Conservation (phyloP, 2,888 invertebrate genomes). For the Lycaena phlaeas region DNA sequence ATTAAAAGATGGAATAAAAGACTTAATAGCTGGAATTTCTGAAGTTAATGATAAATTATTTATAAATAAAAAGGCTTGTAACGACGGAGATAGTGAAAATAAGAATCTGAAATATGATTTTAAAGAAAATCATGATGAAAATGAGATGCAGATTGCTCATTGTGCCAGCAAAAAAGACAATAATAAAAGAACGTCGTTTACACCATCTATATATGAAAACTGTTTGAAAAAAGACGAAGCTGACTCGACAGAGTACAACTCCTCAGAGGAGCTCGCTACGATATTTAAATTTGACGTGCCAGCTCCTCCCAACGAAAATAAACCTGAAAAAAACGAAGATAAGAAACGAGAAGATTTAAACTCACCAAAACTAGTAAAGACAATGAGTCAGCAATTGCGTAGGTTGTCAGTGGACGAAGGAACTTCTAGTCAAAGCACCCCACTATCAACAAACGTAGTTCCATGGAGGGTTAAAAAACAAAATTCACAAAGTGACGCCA, state of each 20-base stretch:
- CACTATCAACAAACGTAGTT: constrained; percentile 58
- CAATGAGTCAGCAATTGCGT: constrained; percentile 59
- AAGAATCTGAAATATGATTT: constrained; percentile 46
- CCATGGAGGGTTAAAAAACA: constrained; percentile 66
- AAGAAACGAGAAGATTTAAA: constrained; percentile 48
- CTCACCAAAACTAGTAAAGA: constrained; percentile 63
- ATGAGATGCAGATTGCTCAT: constrained; percentile 25
- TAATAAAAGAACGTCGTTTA: constrained; percentile 46
- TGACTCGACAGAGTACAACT: constrained; percentile 75
- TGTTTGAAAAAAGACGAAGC: constrained; percentile 51
- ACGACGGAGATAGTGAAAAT: constrained; percentile 24
- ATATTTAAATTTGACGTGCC: constrained; percentile 68
- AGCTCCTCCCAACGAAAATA: constrained; percentile 24
- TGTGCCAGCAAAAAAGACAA: constrained; percentile 24
- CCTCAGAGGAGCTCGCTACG: constrained; percentile 76
- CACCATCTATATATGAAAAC: constrained; percentile 60
- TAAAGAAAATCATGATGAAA: constrained; percentile 39
- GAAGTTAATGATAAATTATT: constrained; percentile 64
- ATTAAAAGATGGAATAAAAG: constrained; percentile 64
- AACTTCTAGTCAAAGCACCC: constrained; percentile 59
- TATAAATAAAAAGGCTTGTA: constrained; percentile 29
- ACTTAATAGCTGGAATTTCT: constrained; percentile 64
- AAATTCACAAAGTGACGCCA: constrained; percentile 61
- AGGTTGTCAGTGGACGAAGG: constrained; percentile 52
- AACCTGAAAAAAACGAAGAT: constrained; percentile 30